These are phyloP conservation scores for Chaetodon trifascialis DNA, from an alignment of 2,113 vertebrate species.

Conservation along the genomic window DNA sequence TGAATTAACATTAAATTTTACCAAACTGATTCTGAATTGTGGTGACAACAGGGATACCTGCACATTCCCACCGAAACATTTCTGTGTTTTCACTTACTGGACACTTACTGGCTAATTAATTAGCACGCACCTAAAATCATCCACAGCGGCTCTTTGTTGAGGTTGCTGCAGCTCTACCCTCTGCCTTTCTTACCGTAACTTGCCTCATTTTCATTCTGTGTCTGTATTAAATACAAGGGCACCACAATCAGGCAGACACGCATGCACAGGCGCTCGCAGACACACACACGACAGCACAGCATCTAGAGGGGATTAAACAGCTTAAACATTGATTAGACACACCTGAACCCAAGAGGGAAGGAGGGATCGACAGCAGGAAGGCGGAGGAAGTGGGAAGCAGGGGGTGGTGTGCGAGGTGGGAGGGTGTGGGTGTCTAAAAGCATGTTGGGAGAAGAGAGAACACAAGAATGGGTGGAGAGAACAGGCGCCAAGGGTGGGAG, in stretches of 20 bases:
- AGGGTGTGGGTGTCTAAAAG: conserved; percentile 34
- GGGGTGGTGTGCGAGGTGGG: not conserved
- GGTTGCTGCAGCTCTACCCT: conserved; percentile 13
- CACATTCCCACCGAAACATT: not conserved
- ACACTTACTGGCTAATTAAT: conserved; percentile 45
- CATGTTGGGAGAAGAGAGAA: conserved; percentile 47
- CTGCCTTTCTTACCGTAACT: conserved; percentile 45
- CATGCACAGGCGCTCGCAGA: conserved; percentile 18
- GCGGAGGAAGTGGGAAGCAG: not conserved
- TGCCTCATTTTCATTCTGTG: conserved; percentile 49
- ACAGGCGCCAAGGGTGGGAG: conserved; percentile 2
- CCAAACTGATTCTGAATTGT: too few relatives aligned
- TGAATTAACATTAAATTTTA: not conserved
- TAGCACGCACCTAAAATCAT: conserved; percentile 26
- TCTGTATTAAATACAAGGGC: conserved; percentile 60
- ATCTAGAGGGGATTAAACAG: conserved; percentile 67
- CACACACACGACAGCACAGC: conserved; percentile 30
- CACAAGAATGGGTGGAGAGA: conserved; percentile 51
- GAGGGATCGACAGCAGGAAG: conserved; percentile 39
- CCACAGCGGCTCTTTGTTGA: conserved; percentile 9
- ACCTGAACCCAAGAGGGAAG: conserved; percentile 64
- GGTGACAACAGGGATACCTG: not conserved
- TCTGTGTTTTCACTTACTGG: conserved; percentile 25
- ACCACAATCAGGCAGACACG: conserved; percentile 41
- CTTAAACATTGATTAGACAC: conserved; percentile 75